These are phyloP conservation scores for Trypoxylon attenuatum DNA, from an alignment of 2,888 invertebrate species.

Conservation along the genomic window DNA sequence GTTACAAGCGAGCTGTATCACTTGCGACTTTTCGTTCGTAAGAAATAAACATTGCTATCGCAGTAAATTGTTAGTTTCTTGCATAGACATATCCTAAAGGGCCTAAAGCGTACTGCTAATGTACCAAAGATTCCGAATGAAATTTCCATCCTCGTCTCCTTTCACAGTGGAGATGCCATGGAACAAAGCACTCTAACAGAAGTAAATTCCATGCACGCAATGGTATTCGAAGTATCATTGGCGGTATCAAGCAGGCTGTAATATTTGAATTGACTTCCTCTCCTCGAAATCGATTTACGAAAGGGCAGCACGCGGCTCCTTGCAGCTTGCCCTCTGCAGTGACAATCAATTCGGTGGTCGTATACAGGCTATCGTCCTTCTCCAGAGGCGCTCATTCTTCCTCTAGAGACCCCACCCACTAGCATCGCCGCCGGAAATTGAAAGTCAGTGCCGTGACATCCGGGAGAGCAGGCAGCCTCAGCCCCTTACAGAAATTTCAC, in stretches of 20 bases:
- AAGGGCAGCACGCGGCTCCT: conserved; percentile 44
- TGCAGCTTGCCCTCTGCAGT: conserved; percentile 45
- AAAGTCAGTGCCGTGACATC: conserved; percentile 69
- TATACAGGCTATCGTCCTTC: conserved; percentile 12
- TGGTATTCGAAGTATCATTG: background rate
- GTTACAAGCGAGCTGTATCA: too few species aligned
- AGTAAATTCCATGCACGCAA: background rate
- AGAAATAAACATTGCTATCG: too few species aligned
- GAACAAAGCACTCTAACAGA: background rate
- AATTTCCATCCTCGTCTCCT: too few species aligned
- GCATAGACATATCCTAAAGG: too few species aligned
- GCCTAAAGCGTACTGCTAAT: too few species aligned
- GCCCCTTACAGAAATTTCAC: conserved; percentile 52
- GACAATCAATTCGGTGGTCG: conserved; percentile 54
- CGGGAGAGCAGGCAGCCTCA: conserved; percentile 45
- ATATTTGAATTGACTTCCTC: conserved; percentile 37
- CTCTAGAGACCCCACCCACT: conserved; percentile 28
- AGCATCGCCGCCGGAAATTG: conserved; percentile 65
- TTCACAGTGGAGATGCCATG: too few species aligned
- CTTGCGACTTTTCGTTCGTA: too few species aligned
- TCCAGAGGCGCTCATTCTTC: conserved; percentile 2
- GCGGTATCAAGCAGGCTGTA: conserved; percentile 5
- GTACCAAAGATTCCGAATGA: too few species aligned
- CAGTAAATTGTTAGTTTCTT: too few species aligned
- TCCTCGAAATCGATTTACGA: conserved; percentile 36